These are phyloP conservation scores for Hypselothyrea guttata DNA, from an alignment of 2,888 invertebrate genomes.

Conservation along the genomic window DNA sequence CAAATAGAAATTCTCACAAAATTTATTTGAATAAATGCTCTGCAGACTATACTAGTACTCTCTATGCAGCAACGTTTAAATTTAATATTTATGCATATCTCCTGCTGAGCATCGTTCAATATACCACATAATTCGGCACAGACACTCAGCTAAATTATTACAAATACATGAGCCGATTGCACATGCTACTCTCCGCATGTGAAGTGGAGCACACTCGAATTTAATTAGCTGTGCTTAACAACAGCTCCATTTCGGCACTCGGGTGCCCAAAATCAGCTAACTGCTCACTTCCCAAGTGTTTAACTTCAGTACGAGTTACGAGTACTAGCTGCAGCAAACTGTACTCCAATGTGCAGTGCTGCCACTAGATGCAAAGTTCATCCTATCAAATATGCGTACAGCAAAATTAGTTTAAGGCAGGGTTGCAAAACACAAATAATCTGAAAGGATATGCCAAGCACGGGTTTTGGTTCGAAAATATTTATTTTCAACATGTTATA, in stretches of 20 bases:
- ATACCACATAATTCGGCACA: too few relatives aligned
- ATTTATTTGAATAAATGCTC: too few relatives aligned
- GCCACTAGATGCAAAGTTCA: slow-evolving; percentile 33
- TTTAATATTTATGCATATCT: too few relatives aligned
- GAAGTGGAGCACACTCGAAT: slow-evolving; percentile 26
- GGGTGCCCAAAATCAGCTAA: slow-evolving; percentile 3
- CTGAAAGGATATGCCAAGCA: too few relatives aligned
- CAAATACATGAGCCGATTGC: not conserved
- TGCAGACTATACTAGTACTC: too few relatives aligned
- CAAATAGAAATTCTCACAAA: not conserved
- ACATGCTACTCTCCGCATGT: slow-evolving; percentile 11
- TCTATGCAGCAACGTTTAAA: too few relatives aligned
- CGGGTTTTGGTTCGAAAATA: too few relatives aligned
- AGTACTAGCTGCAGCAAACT: slow-evolving; percentile 23
- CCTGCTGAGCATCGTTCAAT: too few relatives aligned
- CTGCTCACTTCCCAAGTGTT: slow-evolving; percentile 36
- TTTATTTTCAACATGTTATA: too few relatives aligned
- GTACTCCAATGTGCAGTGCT: slow-evolving; percentile 37
- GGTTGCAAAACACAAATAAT: too few relatives aligned
- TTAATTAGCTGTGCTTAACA: slow-evolving; percentile 41
- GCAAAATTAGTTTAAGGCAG: slow-evolving; percentile 26
- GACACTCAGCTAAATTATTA: not conserved
- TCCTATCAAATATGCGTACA: slow-evolving; percentile 36
- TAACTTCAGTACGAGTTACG: slow-evolving; percentile 21
- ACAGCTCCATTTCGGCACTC: slow-evolving; percentile 27